A percentile compares a stretch with the other conserved stretches of the same genome.
phyloP scores from a whole-genome alignment of 2,113 vertebrate genomes.

The Atherinomorus stipes region DNA sequence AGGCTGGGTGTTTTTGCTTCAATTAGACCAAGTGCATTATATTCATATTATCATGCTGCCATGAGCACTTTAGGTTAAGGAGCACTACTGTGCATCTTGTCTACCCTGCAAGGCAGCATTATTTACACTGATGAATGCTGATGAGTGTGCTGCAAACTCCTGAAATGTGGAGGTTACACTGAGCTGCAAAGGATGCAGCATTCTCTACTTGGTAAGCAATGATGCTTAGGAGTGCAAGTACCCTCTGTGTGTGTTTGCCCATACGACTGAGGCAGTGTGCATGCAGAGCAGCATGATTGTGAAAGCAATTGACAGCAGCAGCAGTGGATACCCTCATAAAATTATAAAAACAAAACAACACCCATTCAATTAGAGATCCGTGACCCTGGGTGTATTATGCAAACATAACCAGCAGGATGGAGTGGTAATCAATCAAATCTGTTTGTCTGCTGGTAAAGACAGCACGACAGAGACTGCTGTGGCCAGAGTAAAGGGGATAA shows the following conservation, averaged over 20 bases:
- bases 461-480: background rate
- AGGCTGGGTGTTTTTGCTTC: slow-evolving; percentile 49
- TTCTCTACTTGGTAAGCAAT: slow-evolving; percentile 22
- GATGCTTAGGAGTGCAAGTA: slow-evolving; percentile 3
- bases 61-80: slow-evolving; percentile 58
- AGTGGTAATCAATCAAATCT: slow-evolving; percentile 62
- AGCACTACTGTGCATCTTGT: slow-evolving; percentile 45
- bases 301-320: slow-evolving; percentile 13
- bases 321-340: slow-evolving; percentile 24
- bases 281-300: background rate
- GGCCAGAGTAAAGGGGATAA: slow-evolving; percentile 6
- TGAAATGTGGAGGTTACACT: slow-evolving; percentile 35
- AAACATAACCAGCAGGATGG: slow-evolving; percentile 50
- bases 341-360: slow-evolving; percentile 33
- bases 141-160: slow-evolving; percentile 43
- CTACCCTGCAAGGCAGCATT: slow-evolving; percentile 24
- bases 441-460: slow-evolving; percentile 32
- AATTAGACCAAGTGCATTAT: slow-evolving; percentile 62
- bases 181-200: slow-evolving; percentile 15
- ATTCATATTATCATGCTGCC: slow-evolving; percentile 61
- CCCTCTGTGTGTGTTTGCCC: background rate
- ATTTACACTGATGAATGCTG: slow-evolving; percentile 54
- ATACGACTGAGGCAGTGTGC: background rate
- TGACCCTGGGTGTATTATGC: slow-evolving; percentile 44
- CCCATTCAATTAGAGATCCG: slow-evolving; percentile 52